Percentiles rank a stretch among this genome's conserved stretches.
phyloP scores from a whole-genome alignment of 1,140 invertebrate genomes.

The Drosophila pseudoobscura region DNA sequence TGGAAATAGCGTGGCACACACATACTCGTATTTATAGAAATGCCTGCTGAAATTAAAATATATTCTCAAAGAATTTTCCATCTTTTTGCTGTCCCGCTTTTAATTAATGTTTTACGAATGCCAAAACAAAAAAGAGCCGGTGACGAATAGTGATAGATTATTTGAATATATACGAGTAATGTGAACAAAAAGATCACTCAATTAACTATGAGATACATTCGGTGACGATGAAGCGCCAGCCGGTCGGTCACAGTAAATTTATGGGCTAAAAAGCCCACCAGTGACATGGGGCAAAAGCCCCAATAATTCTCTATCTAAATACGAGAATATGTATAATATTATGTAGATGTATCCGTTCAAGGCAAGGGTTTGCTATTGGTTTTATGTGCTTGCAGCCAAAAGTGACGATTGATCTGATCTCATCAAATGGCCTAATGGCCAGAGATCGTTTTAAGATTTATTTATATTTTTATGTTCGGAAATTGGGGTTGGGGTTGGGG shows the following conservation, averaged over 20 bases:
- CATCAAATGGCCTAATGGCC: constrained; percentile 65
- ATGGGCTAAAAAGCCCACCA: constrained; percentile 44
- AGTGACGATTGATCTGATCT: constrained; percentile 76
- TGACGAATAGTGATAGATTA: constrained; percentile 36
- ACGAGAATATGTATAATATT: constrained; percentile 6
- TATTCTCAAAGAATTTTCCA: constrained; percentile 14
- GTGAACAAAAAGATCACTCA: constrained; percentile 18
- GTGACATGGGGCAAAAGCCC: constrained; percentile 41
- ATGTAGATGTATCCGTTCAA: constrained; percentile 37
- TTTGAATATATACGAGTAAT: constrained; percentile 23
- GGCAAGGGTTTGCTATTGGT: constrained; percentile 21
- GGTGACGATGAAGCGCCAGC: constrained; percentile 23
- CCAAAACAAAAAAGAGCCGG: neutral
- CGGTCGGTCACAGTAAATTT: constrained; percentile 22
- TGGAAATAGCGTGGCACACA: constrained; percentile 42
- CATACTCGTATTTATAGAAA: constrained; percentile 57
- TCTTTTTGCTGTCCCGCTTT: constrained; percentile 11
- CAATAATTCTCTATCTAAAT: constrained; percentile 22
- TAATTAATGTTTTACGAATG: neutral
- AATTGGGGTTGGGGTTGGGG: constrained; percentile 14
- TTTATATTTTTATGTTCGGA: constrained; percentile 40
- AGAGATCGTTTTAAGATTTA: constrained; percentile 56
- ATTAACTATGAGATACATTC: constrained; percentile 28
- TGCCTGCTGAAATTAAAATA: constrained; percentile 55
- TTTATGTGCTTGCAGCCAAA: constrained; percentile 28